Evolutionary conservation across 2,797 vertebrate genomes (phyloP).

Genomic region (Melanotaenia maccullochi): DNA sequence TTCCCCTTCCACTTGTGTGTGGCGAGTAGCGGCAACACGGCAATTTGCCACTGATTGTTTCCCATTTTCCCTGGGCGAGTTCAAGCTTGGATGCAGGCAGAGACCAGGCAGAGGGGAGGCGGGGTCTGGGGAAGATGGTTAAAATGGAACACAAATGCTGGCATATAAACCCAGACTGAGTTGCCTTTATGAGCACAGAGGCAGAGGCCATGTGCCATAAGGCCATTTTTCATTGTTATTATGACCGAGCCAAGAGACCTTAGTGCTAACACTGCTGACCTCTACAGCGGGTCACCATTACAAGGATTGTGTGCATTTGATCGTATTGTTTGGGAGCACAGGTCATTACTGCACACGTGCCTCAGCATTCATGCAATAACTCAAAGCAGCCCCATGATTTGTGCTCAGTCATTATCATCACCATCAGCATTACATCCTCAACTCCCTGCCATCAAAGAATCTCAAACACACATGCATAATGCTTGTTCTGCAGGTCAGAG

Average conservation of each 20-base stretch:
- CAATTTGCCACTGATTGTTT: constrained; percentile 78
- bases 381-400: constrained; percentile 42
- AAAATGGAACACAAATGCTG: constrained; percentile 27
- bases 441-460: constrained; percentile 33
- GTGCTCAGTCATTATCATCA: constrained; percentile 59
- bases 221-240: constrained; percentile 65
- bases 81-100: constrained; percentile 22
- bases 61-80: constrained; percentile 62
- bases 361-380: constrained; percentile 28
- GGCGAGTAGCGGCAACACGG: constrained; percentile 21
- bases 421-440: constrained; percentile 19
- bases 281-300: constrained; percentile 50
- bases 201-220: constrained; percentile 23
- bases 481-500: neutral
- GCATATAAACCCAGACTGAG: constrained; percentile 13
- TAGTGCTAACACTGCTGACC: constrained; percentile 50
- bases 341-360: constrained; percentile 2
- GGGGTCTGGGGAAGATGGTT: constrained; percentile 1
- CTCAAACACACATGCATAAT: constrained; percentile 9
- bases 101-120: neutral
- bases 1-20: constrained; percentile 62
- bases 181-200: neutral
- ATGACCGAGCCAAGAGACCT: constrained; percentile 39
- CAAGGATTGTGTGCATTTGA: constrained; percentile 21
- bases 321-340: constrained; percentile 21